Base-by-base conservation (phyloP, 2,888 invertebrate genomes). In the Stratiomys singularior region DNA sequence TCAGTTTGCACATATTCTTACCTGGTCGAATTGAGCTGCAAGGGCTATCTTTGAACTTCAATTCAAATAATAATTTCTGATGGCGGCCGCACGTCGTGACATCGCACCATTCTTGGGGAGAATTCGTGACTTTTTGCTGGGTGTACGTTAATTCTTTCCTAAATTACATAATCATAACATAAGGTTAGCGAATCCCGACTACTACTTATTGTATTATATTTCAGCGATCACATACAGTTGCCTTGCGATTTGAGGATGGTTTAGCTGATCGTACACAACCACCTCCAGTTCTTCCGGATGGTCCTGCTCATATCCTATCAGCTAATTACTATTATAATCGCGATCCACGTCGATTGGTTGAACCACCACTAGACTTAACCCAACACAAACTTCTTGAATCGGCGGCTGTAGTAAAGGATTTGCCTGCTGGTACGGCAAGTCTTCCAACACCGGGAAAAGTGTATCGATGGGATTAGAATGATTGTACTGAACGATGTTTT, bases 301-400 rank as follows among this genome's bases (percentile, higher is more conserved):
- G 97, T 11, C 93, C 94, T 1, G 89, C 93, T 37, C 94, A 95
- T 86, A 91, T 89, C 85, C 88, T 95, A 79, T 91, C 93, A 15
- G 91, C 90, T 66, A 96, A 97, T 86, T 96, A 96, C 85, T 98
- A 98, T 84, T 93, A 89, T 84, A 87, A 89, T 0, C 90, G 97
- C 78, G 98, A 98, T 88, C 95, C 89, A 0, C 91, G 98, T 71
- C 90, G 96, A 77, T 93, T 94, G 84, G 93, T 94, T 0, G 79
- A 79, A 27, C 87, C 87, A 5, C 87, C 87, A 71, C 83, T 86
- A 63, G 85, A 86, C 78, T 15, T 81, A 83, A 78, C 83, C 82
- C 44, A 69, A 30, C 46, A 69, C 11, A 44, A 60, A 30, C 63
- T 76, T 30, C 30, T 66, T 52, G 64, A 78, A 25, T 71, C 67